A percentile compares a stretch with the other conserved stretches of the same genome.
Conservation (phyloP, 2,797 vertebrate species). For the Sebastes oblongus region DNA sequence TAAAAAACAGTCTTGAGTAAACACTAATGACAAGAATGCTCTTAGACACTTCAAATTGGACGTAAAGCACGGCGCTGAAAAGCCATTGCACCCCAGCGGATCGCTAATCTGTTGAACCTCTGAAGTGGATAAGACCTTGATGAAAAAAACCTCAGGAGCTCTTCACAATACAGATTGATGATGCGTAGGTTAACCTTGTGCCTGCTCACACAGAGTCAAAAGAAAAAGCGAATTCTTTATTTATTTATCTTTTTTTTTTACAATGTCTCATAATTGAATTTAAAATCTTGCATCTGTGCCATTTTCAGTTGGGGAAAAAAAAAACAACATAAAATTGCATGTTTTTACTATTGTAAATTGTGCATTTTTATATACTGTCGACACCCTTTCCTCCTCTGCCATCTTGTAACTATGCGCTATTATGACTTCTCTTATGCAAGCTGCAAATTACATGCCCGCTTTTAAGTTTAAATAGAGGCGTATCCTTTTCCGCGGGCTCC, state of each 20-base stretch:
- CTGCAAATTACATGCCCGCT: slow-evolving; percentile 69
- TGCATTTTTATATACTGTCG: slow-evolving; percentile 54
- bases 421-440: slow-evolving; percentile 58
- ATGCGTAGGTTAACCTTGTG: slow-evolving; percentile 39
- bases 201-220: slow-evolving; percentile 22
- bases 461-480: slow-evolving; percentile 79
- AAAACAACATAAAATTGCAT: slow-evolving; percentile 60
- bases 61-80: slow-evolving; percentile 67
- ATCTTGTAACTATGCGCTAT: slow-evolving; percentile 60
- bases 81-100: slow-evolving; percentile 70
- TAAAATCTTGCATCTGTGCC: slow-evolving; percentile 14
- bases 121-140: slow-evolving; percentile 78
- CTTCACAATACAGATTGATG: slow-evolving; percentile 70
- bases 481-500: slow-evolving; percentile 64
- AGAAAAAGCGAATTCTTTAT: slow-evolving; percentile 7
- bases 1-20: slow-evolving; percentile 75
- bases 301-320: neutral
- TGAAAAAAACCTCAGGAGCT: slow-evolving; percentile 72
- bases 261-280: slow-evolving; percentile 28
- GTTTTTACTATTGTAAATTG: slow-evolving; percentile 69
- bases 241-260: neutral
- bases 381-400: slow-evolving; percentile 46
- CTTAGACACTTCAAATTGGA: slow-evolving; percentile 76
- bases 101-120: slow-evolving; percentile 77
- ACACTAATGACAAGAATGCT: slow-evolving; percentile 80